Conservation (phyloP, 2,113 vertebrate genomes). For the Sceloporus tristichus region DNA sequence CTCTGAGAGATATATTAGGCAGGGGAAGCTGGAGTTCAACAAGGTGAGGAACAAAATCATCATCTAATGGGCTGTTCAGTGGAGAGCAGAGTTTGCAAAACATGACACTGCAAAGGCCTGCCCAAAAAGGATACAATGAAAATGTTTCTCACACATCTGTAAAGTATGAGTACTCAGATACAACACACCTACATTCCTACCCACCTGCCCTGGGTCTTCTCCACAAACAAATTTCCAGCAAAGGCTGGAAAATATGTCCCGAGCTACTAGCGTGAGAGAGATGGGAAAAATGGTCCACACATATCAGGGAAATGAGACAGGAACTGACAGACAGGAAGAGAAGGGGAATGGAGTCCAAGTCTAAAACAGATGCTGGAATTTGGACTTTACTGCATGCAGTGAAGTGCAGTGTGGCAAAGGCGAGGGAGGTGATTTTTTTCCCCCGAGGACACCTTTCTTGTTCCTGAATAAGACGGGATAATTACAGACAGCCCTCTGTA, state of each 20-base stretch:
- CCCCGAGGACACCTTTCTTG: too few relatives aligned
- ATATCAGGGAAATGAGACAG: neutral
- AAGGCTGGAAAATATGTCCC: slow-evolving; percentile 40
- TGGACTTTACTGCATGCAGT: neutral
- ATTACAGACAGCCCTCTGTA: too few relatives aligned
- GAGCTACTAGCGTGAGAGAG: neutral
- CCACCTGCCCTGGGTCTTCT: fast-evolving
- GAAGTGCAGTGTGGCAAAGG: neutral
- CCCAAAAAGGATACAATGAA: too few relatives aligned
- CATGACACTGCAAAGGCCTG: too few relatives aligned
- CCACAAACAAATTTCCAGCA: neutral
- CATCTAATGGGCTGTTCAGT: too few relatives aligned
- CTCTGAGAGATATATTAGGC: too few relatives aligned
- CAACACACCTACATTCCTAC: neutral
- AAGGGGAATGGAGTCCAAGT: fast-evolving
- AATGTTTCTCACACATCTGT: too few relatives aligned
- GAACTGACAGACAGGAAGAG: neutral
- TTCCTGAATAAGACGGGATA: too few relatives aligned
- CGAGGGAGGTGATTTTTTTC: neutral
- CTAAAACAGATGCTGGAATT: neutral
- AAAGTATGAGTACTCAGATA: too few relatives aligned
- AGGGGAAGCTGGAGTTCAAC: too few relatives aligned
- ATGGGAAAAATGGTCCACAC: neutral
- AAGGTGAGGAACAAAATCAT: too few relatives aligned
- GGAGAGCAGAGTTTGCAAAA: too few relatives aligned